phyloP scores from a whole-genome alignment of 2,888 invertebrate species.

The Baronia brevicornis region DNA sequence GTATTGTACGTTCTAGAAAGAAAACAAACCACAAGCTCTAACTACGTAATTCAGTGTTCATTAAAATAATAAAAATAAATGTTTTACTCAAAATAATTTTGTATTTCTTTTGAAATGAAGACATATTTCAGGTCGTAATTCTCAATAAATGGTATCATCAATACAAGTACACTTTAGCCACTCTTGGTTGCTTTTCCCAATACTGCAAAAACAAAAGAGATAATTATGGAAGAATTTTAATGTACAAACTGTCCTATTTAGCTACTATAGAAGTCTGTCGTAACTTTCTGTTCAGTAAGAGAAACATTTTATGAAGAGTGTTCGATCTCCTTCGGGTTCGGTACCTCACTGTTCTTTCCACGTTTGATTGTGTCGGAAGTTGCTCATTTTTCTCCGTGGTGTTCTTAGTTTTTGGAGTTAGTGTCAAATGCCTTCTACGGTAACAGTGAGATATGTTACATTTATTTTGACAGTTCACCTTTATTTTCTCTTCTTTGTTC shows the following conservation, averaged over 20 bases:
- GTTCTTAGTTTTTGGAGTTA: constrained; percentile 23
- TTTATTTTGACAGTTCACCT: constrained; percentile 1
- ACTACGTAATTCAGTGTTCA: too few relatives aligned
- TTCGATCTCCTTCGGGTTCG: constrained; percentile 36
- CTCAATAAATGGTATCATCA: too few relatives aligned
- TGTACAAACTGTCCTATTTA: not conserved
- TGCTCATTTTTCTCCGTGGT: constrained; percentile 22
- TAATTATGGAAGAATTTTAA: too few relatives aligned
- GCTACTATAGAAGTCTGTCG: constrained; percentile 19
- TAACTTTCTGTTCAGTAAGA: constrained; percentile 40
- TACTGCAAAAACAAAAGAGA: too few relatives aligned
- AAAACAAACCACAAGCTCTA: too few relatives aligned
- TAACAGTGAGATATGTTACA: constrained; percentile 24
- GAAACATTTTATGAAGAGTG: constrained; percentile 39
- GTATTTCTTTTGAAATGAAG: too few relatives aligned
- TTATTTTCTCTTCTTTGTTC: constrained; percentile 23
- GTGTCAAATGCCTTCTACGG: constrained; percentile 31
- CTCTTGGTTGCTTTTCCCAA: too few relatives aligned
- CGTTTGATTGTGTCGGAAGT: constrained; percentile 18
- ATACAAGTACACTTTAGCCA: too few relatives aligned
- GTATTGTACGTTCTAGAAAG: too few relatives aligned
- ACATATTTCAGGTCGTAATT: too few relatives aligned
- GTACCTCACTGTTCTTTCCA: constrained; percentile 34
- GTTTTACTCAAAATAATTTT: too few relatives aligned
- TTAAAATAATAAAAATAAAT: too few relatives aligned